Percentiles rank a stretch among this genome's conserved stretches.
These are phyloP conservation scores for Rhagologus leucostigma DNA, from an alignment of 2,113 vertebrate species.

Conservation along the genomic window DNA sequence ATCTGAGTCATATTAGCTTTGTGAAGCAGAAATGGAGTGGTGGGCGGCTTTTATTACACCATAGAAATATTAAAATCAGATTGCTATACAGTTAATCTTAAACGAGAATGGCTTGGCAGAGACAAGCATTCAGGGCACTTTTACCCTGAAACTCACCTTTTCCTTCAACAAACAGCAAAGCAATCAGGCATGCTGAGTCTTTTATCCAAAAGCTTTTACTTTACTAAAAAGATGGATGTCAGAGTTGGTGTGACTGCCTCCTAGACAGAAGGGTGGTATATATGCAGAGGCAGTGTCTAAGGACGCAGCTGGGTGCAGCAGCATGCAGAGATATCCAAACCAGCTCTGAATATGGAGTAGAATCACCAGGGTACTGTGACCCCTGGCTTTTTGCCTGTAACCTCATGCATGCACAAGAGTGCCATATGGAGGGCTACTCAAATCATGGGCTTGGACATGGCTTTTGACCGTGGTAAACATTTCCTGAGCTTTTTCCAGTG, in stretches of 20 bases:
- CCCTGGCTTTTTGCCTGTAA: background rate
- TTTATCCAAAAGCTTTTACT: background rate
- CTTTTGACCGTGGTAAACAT: background rate
- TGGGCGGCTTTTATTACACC: background rate
- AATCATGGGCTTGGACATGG: background rate
- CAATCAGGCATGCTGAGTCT: background rate
- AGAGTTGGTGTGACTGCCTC: background rate
- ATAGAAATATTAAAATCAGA: background rate
- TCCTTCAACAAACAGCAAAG: background rate
- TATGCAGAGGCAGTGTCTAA: background rate
- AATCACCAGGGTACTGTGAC: too few relatives aligned
- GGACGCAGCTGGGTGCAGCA: background rate
- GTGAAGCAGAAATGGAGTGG: background rate
- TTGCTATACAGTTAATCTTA: background rate
- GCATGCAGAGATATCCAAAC: background rate
- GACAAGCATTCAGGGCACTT: background rate
- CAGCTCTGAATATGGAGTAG: background rate
- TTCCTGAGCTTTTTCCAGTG: background rate
- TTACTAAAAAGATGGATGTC: background rate
- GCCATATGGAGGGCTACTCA: accelerated
- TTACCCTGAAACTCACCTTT: background rate
- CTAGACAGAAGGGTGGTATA: background rate
- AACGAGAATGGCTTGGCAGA: background rate
- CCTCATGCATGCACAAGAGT: too few relatives aligned
- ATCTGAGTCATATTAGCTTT: conserved; percentile 1